Conservation (phyloP, 2,113 vertebrate genomes). For the Dipodomys merriami region DNA sequence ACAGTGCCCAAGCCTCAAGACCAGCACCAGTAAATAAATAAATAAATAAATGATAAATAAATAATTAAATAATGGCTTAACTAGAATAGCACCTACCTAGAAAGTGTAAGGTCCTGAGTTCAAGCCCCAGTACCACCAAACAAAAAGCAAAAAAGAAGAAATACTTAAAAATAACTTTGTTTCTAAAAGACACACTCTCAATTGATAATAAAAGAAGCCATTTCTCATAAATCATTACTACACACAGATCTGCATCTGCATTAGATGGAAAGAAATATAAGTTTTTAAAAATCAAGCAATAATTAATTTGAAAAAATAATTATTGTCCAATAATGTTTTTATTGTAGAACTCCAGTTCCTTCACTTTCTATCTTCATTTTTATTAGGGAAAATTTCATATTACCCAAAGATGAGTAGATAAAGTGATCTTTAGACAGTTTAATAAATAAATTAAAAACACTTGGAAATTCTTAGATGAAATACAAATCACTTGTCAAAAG, state of each 20-base stretch:
- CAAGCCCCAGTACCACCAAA: too few species aligned
- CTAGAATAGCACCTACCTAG: too few species aligned
- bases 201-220: background rate
- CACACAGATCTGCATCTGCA: background rate
- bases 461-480: constrained; percentile 74
- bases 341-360: constrained; percentile 33
- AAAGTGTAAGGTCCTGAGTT: too few species aligned
- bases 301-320: constrained; percentile 39
- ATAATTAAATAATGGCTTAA: too few species aligned
- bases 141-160: too few species aligned
- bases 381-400: constrained; percentile 50
- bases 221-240: constrained; percentile 35
- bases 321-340: background rate
- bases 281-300: constrained; percentile 43
- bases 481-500: constrained; percentile 81
- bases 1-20: too few species aligned
- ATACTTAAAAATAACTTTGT: too few species aligned
- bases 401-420: constrained; percentile 59
- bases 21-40: too few species aligned
- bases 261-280: constrained; percentile 52
- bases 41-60: too few species aligned
- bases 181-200: too few species aligned
- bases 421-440: constrained; percentile 70
- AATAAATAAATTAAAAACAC: constrained; percentile 75
- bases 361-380: constrained; percentile 63